Evolutionary conservation across 2,113 vertebrate genomes (phyloP), one percentile per base, ranked within the genome.

Genomic region (Corythaeola cristata): DNA sequence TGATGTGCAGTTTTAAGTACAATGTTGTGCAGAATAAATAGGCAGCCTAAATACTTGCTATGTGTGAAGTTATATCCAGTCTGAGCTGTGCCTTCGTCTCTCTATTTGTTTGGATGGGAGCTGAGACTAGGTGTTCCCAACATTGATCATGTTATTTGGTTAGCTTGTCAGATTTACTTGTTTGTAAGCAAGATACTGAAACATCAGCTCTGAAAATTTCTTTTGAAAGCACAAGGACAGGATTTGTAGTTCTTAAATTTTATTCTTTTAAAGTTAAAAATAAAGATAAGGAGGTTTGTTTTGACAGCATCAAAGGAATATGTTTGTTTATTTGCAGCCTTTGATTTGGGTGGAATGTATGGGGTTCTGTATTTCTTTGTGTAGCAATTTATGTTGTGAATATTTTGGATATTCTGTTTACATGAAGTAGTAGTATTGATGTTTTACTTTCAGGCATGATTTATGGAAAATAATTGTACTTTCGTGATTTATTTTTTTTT

Each of bases 241-340:
- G 91, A 95, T 93, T 97, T 96, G 85, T 93, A 89, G 66, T 95
- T 93, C 89, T 85, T 94, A 96, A 73, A 92, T 96, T 95, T 94
- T 89, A 94, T 96, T 94, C 93, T 90, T 92, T 95, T 95, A 82
- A 93, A 90, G 88, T 96, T 96, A 96, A 96, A 97, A 96, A 96
- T 97, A 93, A 89, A 96, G 85, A 82, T 96, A 89, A 90, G 81
- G 92, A 95, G 91, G 85, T 92, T 96, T 93, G 91, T 96, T 96
- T 91, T 96, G 96, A 94, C 93, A 95, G 79, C 79, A 88, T 97
- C 91, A 96, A 95, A 96, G 88, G 79, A 93, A 88, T 96, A 72
- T 89, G 76, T 62, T 92, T 69, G 73, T 95, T 97, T 97, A 89
- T 96, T 97, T 95, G 58, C 95, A 96, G 71, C 78, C 91, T 96